Conservation (phyloP, 23 tunicate species). For the Styela clava region DNA sequence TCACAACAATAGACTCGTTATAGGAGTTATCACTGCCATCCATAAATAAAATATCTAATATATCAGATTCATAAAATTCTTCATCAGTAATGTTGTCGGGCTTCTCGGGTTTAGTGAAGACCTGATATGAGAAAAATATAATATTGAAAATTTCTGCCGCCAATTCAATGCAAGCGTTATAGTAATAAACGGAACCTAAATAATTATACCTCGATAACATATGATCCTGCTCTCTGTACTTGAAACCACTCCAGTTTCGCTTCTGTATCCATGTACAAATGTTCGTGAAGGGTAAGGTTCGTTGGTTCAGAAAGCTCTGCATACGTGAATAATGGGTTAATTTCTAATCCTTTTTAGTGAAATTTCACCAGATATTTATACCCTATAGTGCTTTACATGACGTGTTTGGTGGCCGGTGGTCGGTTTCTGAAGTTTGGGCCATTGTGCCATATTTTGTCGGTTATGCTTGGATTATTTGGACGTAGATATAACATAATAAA, state of each 20-base stretch:
- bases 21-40: background rate
- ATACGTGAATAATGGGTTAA: too few relatives aligned
- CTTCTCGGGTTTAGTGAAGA: background rate
- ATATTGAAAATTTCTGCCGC: background rate
- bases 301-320: conserved; percentile 64
- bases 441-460: too few relatives aligned
- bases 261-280: conserved; percentile 91
- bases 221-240: conserved; percentile 52
- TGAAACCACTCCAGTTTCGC: conserved; percentile 75
- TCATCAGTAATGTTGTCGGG: background rate
- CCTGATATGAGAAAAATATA: background rate
- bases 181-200: too few relatives aligned
- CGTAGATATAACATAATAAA: too few relatives aligned
- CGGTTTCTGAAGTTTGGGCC: too few relatives aligned
- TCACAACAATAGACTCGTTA: background rate
- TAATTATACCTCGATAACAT: conserved; percentile 44
- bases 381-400: too few relatives aligned
- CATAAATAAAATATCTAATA: background rate
- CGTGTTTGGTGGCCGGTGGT: too few relatives aligned
- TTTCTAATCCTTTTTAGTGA: too few relatives aligned
- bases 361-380: too few relatives aligned
- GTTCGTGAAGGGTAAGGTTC: conserved; percentile 31
- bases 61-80: background rate
- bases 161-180: background rate
- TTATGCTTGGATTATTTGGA: too few relatives aligned